Base-by-base conservation (phyloP, 2,113 vertebrate species). In the Pithys albifrons region DNA sequence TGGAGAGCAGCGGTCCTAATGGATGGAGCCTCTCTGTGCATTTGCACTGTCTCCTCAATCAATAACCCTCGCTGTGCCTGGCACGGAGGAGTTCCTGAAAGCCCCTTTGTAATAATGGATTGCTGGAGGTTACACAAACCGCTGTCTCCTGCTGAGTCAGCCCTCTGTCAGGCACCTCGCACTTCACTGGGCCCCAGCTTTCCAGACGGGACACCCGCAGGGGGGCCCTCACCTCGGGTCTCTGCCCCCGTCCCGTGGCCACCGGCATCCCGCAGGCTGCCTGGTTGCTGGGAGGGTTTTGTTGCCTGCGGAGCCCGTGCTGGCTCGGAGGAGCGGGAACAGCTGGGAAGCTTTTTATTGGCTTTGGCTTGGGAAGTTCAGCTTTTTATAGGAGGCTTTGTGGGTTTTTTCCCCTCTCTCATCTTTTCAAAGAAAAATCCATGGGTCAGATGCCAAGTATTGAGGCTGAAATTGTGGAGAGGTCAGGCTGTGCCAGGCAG, bases 1-100 rank as follows among this genome's bases (percentile, higher is more conserved):
- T 97, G 98, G 98, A 98, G 97, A 98, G 98, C 97, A 96, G 97
- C 97, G 84, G 97, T 96, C 97, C 97, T 98, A 98, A 98, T 98
- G 98, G 98, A 98, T 98, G 97, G 97, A 98, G 97, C 97, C 92
- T 98, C 97, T 97, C 97, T 94, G 97, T 97, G 98, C 95, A 98
- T 97, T 98, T 97, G 95, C 97, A 96, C 97, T 96, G 98, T 97
- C 98, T 98, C 97, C 97, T 98, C 95, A 98, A 98, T 98, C 98
- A 98, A 98, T 98, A 98, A 97, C 76, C 94, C 97, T 97, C 83
- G 96, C 98, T 97, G 97, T 74, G 98, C 96, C 97, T 96, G 97
- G 97, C 97, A 83, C 88, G 91, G 91, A 97, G 96, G 96, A 98
- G 97, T 97, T 98, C 97, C 97, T 97, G 94, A 97, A 98, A 98